Conservation (phyloP, 2,113 vertebrate genomes). For the Protomyctophum bolini region DNA sequence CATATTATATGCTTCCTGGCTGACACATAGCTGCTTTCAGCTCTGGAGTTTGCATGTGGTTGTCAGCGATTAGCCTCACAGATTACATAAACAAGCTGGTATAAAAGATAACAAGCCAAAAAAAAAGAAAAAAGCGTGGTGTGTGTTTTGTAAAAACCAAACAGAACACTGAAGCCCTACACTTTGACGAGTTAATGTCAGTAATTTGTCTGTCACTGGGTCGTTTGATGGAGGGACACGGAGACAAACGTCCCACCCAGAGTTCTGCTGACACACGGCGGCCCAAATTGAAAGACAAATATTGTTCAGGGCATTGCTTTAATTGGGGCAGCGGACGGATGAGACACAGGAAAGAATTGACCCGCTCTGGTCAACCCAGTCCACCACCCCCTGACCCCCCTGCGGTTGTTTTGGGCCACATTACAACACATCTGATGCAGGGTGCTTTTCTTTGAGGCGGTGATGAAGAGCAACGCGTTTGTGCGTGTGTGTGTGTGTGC, state of each 20-base stretch:
- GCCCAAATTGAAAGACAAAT: too few relatives aligned
- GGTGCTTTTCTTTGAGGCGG: too few relatives aligned
- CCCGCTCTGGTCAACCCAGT: too few relatives aligned
- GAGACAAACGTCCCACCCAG: not conserved
- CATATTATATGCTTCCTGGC: constrained; percentile 19
- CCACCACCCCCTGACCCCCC: too few relatives aligned
- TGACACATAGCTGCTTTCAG: constrained; percentile 66
- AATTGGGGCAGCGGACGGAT: too few relatives aligned
- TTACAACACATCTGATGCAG: too few relatives aligned
- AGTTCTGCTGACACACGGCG: too few relatives aligned
- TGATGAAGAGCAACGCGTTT: too few relatives aligned
- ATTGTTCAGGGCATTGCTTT: too few relatives aligned
- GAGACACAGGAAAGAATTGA: too few relatives aligned
- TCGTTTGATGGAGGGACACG: not conserved
- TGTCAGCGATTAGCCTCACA: constrained; percentile 45
- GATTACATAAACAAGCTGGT: constrained; percentile 53
- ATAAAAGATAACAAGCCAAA: constrained; percentile 55
- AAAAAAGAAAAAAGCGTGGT: constrained; percentile 1
- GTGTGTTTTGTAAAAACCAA: constrained; percentile 26
- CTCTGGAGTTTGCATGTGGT: constrained; percentile 58
- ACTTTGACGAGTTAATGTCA: constrained; percentile 13
- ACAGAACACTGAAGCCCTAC: not conserved
- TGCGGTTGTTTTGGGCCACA: too few relatives aligned
- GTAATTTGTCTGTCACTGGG: constrained; percentile 14
- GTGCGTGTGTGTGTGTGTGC: too few relatives aligned